These are phyloP conservation scores for Marmota flaviventris DNA, from an alignment of 2,113 vertebrate species.

Conservation along the genomic window DNA sequence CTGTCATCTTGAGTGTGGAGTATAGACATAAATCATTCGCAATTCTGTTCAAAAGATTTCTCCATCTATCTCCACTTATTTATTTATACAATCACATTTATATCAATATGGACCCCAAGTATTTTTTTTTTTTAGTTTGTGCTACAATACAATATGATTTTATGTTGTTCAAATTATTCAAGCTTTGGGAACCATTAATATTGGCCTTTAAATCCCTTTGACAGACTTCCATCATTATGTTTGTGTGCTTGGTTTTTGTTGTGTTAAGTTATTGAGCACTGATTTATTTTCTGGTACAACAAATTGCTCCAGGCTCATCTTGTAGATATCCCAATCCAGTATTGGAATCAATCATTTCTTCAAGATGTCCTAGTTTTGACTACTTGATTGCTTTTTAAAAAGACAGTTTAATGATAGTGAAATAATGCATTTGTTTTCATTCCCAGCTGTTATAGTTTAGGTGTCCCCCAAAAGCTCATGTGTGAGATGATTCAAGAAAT, in stretches of 20 bases:
- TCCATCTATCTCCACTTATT: neutral
- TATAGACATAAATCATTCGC: neutral
- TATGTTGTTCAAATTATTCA: neutral
- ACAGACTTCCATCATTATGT: neutral
- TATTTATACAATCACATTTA: neutral
- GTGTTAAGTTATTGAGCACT: neutral
- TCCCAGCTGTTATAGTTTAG: too few species aligned
- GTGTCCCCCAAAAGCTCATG: too few species aligned
- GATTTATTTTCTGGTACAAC: neutral
- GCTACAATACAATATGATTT: neutral
- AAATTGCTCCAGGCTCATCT: neutral
- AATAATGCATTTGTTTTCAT: neutral
- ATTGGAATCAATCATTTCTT: constrained; percentile 4
- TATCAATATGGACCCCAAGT: neutral
- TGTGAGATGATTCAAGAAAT: too few species aligned
- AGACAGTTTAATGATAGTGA: neutral
- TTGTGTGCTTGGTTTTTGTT: neutral
- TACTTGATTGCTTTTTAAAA: neutral
- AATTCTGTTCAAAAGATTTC: neutral
- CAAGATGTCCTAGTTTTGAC: neutral
- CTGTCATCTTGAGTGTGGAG: neutral
- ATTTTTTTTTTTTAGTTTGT: constrained; percentile 28
- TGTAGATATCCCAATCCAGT: neutral
- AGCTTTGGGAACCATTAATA: neutral
- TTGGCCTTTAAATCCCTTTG: neutral